phyloP scores from a whole-genome alignment of 1,140 invertebrate genomes.

The Leptinotarsa texana region DNA sequence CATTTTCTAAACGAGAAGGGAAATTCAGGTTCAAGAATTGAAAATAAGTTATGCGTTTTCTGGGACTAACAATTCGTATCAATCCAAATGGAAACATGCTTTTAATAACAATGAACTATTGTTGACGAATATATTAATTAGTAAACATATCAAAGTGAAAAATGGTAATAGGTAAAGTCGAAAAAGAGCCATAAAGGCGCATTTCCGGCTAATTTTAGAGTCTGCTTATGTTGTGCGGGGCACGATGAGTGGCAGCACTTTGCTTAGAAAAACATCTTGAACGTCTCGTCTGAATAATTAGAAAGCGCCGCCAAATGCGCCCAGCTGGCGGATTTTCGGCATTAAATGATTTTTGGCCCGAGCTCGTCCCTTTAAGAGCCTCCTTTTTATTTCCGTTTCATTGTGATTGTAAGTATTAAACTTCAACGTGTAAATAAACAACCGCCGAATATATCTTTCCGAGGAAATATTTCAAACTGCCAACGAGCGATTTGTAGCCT shows the following conservation, averaged over 20 bases:
- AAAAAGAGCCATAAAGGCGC: background rate
- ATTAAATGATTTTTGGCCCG: background rate
- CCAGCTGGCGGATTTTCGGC: conserved; percentile 38
- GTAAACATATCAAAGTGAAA: too few species aligned
- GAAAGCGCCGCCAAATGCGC: conserved; percentile 38
- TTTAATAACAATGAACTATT: too few species aligned
- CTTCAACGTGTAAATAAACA: background rate
- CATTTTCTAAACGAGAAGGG: too few species aligned
- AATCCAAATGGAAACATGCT: too few species aligned
- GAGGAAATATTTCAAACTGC: background rate
- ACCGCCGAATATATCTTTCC: background rate
- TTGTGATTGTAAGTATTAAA: background rate
- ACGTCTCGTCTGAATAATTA: conserved; percentile 35
- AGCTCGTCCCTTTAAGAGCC: background rate
- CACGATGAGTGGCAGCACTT: conserved; percentile 36
- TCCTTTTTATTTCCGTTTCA: conserved; percentile 6
- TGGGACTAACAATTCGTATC: too few species aligned
- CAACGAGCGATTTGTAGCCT: too few species aligned
- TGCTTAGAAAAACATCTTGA: conserved; percentile 45
- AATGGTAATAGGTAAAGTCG: background rate
- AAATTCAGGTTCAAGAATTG: too few species aligned
- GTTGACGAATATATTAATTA: too few species aligned
- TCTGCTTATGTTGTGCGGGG: conserved; percentile 13
- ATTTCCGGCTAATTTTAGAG: conserved; percentile 29
- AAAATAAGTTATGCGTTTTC: too few species aligned